Percentiles rank a stretch among this genome's conserved stretches.
These are phyloP conservation scores for Eulithis testata DNA, from an alignment of 2,888 invertebrate species.

Conservation along the genomic window DNA sequence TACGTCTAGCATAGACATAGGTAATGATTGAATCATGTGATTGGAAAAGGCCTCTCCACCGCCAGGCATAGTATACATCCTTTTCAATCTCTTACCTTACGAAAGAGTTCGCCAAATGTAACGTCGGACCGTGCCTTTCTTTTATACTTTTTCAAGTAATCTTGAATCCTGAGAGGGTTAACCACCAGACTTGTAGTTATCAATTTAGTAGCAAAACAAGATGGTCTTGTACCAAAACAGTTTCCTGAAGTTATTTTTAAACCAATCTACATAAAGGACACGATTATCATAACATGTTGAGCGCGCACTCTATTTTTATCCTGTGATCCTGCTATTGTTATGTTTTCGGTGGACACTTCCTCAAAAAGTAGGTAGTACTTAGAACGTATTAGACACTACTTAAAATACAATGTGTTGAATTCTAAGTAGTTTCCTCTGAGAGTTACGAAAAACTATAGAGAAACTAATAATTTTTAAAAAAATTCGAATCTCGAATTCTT, in stretches of 20 bases:
- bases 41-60: too few species aligned
- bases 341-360: conserved; percentile 33
- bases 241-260: conserved; percentile 13
- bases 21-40: too few species aligned
- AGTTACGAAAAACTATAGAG: not conserved
- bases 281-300: conserved; percentile 20
- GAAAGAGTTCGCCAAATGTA: too few species aligned
- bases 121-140: too few species aligned
- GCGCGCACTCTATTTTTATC: conserved; percentile 33
- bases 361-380: conserved; percentile 6
- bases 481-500: too few species aligned
- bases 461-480: not conserved
- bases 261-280: conserved; percentile 4
- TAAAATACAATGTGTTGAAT: conserved; percentile 29
- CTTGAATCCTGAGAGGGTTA: too few species aligned
- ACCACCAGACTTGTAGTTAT: too few species aligned
- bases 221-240: not conserved
- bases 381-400: conserved; percentile 26
- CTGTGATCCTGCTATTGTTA: conserved; percentile 23
- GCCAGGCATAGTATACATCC: too few species aligned
- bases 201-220: not conserved
- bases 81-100: too few species aligned
- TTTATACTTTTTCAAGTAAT: too few species aligned
- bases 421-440: conserved; percentile 19
- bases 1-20: too few species aligned